These are phyloP conservation scores for Columba guinea DNA, from an alignment of 2,797 vertebrate genomes.

Conservation along the genomic window DNA sequence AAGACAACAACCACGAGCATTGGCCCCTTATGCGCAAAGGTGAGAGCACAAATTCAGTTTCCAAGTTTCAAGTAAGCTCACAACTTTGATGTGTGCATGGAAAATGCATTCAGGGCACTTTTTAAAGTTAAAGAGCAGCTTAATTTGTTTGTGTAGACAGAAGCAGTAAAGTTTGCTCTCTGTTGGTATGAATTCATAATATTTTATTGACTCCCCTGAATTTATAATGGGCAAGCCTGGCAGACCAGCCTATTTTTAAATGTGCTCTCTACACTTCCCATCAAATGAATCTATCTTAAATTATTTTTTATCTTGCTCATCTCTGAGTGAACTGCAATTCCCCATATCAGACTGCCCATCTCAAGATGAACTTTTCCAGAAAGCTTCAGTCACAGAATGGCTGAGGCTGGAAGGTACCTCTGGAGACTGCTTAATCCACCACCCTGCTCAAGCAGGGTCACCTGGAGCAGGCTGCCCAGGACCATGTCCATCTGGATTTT, in stretches of 20 bases:
- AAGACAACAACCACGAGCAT: not conserved
- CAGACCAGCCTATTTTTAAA: not conserved
- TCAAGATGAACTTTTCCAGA: not conserved
- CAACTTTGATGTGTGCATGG: not conserved
- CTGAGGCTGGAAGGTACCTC: not conserved
- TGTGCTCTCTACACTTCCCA: not conserved
- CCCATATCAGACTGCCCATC: not conserved
- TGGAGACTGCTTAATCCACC: not conserved
- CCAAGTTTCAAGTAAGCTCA: not conserved
- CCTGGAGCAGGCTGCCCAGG: not conserved
- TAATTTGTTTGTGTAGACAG: not conserved
- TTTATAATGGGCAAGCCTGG: not conserved
- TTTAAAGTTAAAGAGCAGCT: not conserved
- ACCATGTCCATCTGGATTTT: accelerated
- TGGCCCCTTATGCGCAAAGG: not conserved
- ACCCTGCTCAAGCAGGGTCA: not conserved
- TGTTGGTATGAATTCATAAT: not conserved
- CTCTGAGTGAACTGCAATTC: not conserved
- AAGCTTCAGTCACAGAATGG: not conserved
- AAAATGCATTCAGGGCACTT: not conserved
- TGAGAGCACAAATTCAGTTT: not conserved
- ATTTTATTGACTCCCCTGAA: not conserved
- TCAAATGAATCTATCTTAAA: not conserved
- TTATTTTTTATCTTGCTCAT: not conserved
- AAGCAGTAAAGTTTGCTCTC: not conserved